Evolutionary conservation across 2,797 vertebrate genomes (phyloP), one percentile per base, ranked within the genome.

Genomic region (Aulostomus chinensis): DNA sequence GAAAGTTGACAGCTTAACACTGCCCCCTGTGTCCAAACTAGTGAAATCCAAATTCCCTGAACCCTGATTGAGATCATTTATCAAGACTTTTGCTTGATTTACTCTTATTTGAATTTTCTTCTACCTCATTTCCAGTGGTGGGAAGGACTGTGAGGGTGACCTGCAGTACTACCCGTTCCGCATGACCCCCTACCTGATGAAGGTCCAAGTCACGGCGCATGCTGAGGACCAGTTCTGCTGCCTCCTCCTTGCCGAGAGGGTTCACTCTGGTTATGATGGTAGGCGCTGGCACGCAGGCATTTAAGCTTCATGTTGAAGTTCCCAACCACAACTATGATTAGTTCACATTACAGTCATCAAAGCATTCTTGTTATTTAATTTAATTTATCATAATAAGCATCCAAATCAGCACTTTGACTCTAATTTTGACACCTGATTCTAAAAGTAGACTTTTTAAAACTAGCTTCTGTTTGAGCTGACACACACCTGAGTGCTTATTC

Each of bases 191-290:
- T 98, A 98, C 66, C 89, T 94, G 78, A 94, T 94, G 91, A 94
- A 94, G 85, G 94, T 96, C 40, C 93, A 92, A 43, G 92, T 93
- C 65, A 84, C 66, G 0, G 90, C 78, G 8, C 90, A 91, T 6
- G 61, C 90, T 0, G 93, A 93, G 41, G 93, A 94, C 59, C 95
- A 97, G 78, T 93, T 95, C 67, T 97, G 95, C 91, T 99, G 97
- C 76, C 90, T 99, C 58, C 83, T 98, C 64, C 92, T 99, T 83
- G 96, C 96, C 1, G 96, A 99, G 86, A 88, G 93, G 53, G 94
- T 98, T 46, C 96, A 96, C 87, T 99, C 97, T 1, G 96, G 96
- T 51, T 99, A 99, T 12, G 96, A 97, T 88, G 96, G 96, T 98
- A 83, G 86, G 70, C n/a, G n/a, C n/a, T n/a, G 22, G 15, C 3